Percentiles rank a stretch among this genome's conserved stretches.
phyloP scores from a whole-genome alignment of 2,113 vertebrate genomes.

The Octodon degus region DNA sequence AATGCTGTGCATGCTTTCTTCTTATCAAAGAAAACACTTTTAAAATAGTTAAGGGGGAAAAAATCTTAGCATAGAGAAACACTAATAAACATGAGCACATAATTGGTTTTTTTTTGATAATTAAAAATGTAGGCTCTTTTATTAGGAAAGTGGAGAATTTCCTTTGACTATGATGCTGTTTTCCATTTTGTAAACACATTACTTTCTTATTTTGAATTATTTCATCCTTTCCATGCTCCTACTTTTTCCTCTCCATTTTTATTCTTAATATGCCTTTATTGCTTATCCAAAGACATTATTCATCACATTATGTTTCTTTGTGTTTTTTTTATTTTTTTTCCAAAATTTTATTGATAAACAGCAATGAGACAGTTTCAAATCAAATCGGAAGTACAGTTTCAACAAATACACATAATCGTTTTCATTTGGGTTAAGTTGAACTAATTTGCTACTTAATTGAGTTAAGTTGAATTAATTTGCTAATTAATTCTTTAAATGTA shows the following conservation, averaged over 20 bases:
- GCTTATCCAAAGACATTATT: neutral
- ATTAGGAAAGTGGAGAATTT: neutral
- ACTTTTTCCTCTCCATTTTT: neutral
- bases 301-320: neutral
- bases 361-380: no score
- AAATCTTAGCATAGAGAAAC: neutral
- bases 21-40: neutral
- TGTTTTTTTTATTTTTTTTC: no score
- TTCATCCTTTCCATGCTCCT: neutral
- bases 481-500: neutral
- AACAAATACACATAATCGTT: no score
- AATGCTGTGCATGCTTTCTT: neutral
- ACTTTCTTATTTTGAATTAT: neutral
- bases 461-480: neutral
- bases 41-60: neutral
- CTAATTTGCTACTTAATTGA: neutral
- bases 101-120: no score
- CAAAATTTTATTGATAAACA: no score
- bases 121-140: neutral
- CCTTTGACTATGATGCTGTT: neutral
- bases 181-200: neutral
- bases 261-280: neutral
- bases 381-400: no score
- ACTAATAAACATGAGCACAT: neutral
- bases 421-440: slow-evolving; percentile 24